Conservation (phyloP, 2,797 vertebrate species). For the Cuniculus paca region DNA sequence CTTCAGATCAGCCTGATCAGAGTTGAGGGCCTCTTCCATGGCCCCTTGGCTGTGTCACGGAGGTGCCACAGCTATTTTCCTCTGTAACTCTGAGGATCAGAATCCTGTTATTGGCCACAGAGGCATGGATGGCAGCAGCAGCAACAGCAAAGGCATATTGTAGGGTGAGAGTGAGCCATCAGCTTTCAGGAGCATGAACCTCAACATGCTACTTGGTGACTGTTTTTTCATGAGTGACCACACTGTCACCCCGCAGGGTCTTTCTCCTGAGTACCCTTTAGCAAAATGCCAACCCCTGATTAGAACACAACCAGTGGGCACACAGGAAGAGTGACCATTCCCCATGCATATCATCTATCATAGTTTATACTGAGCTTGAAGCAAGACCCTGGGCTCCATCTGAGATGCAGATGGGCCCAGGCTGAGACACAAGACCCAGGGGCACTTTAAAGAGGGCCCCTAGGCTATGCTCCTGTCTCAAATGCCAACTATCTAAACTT, state of each 20-base stretch:
- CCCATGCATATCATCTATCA: background rate
- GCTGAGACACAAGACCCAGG: too few species aligned
- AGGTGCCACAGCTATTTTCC: background rate
- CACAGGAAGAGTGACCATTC: background rate
- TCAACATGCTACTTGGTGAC: background rate
- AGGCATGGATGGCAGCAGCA: too few species aligned
- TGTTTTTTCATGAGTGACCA: background rate
- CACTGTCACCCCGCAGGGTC: background rate
- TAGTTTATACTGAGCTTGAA: background rate
- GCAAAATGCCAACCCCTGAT: background rate
- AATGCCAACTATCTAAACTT: background rate
- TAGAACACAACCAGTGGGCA: background rate
- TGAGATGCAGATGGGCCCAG: background rate
- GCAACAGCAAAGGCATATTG: background rate
- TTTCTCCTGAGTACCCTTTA: background rate
- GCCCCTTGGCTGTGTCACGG: too few species aligned
- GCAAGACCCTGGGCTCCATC: background rate
- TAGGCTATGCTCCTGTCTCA: background rate
- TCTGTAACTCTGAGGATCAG: background rate
- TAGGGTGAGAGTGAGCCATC: background rate
- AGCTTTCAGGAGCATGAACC: background rate
- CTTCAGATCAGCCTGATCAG: background rate
- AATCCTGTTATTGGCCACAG: background rate
- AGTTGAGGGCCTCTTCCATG: background rate
- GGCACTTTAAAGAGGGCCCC: background rate